Evolutionary conservation across 2,113 vertebrate genomes (phyloP), one percentile per base, ranked within the genome.

Genomic region (Dicaeum eximium): DNA sequence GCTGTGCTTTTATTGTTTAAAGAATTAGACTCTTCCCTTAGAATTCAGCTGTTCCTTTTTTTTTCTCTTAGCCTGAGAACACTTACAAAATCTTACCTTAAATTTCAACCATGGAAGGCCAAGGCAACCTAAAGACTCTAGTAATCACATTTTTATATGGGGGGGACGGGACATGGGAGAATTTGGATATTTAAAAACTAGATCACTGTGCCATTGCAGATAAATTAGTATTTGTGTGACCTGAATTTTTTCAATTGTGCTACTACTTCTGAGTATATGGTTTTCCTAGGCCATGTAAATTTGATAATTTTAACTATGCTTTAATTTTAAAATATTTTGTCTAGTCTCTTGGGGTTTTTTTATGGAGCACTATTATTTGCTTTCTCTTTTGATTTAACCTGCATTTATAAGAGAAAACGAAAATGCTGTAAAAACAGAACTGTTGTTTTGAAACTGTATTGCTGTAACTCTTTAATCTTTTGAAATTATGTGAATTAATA

Each of bases 91-190:
- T 14, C 22, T 80, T 69, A 21, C 50, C 75, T 71, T 56, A 78
- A 71, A 60, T 84, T 54, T 79, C 27, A 86, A 10, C 31, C 4
- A 1, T 33, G 19, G 65, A 56, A 77, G 14, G 22, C 27, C 67
- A 62, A 74, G 35, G 11, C 50, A 88, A 22, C 30, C 19, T 50
- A n/a, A 89, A 70, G 17, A 54, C 33, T 78, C 13, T 24, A 71
- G 5, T 45, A n/a, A 50, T 51, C 7, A 7, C 35, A 20, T 79
- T 75, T 64, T 90, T 74, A 20, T 40, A 17, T 48, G 30, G 7
- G 33, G 13, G 0, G 3, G 3, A 10, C 58, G 22, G 28, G 22
- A 31, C 6, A 8, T 12, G 15, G 21, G 25, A 51, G 45, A 70
- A 80, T 23, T 28, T 64, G 22, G 10, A 6, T 83, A 40, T 58